phyloP scores from a whole-genome alignment of 1,140 invertebrate species.

The Hyles euphorbiae region DNA sequence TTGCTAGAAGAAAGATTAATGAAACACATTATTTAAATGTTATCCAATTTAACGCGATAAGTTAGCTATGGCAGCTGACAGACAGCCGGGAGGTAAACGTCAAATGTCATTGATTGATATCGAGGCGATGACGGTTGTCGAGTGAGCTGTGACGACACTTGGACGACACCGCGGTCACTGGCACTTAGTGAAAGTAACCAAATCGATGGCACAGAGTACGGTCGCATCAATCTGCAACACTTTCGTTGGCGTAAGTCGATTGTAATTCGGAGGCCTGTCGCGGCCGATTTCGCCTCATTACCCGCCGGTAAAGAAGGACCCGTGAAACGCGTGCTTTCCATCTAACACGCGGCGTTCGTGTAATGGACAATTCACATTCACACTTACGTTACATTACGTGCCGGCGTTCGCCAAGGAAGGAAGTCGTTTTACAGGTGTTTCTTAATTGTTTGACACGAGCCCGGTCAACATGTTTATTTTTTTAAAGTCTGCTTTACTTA shows the following conservation, averaged over 20 bases:
- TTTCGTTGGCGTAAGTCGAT: conserved; percentile 53
- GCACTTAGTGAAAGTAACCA: conserved; percentile 48
- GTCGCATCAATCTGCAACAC: conserved; percentile 52
- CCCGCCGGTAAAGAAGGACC: conserved; percentile 8
- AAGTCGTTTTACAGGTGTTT: conserved; percentile 9
- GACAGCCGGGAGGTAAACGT: not conserved
- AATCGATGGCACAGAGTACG: conserved; percentile 29
- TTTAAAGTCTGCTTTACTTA: no score
- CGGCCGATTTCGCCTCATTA: conserved; percentile 32
- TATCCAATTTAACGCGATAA: no score
- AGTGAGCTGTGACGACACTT: no score
- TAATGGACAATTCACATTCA: conserved; percentile 2
- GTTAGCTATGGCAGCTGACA: not conserved
- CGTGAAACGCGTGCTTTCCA: not conserved
- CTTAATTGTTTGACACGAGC: conserved; percentile 9
- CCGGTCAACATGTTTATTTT: not conserved
- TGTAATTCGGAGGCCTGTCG: conserved; percentile 44
- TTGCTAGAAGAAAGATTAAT: no score
- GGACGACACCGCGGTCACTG: conserved; percentile 21
- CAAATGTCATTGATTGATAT: conserved; percentile 5
- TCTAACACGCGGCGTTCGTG: conserved; percentile 1
- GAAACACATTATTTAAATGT: no score
- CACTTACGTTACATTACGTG: conserved; percentile 10
- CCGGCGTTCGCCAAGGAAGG: conserved; percentile 13
- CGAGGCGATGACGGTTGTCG: conserved; percentile 26